Conservation (phyloP, 2,113 vertebrate genomes). For the Psophia crepitans region DNA sequence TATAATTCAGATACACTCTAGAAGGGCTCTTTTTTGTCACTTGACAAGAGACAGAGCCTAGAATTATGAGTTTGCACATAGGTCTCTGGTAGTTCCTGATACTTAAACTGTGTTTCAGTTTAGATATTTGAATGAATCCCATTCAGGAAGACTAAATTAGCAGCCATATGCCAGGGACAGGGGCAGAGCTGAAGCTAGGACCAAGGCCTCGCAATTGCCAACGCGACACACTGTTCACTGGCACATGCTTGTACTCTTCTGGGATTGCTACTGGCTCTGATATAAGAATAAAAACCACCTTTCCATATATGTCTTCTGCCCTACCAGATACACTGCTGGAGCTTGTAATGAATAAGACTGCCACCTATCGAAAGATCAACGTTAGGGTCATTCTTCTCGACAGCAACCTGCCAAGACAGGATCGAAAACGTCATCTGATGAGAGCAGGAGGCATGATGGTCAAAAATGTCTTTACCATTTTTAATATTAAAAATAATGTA, state of each 20-base stretch:
- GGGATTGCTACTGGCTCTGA: neutral
- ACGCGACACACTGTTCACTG: neutral
- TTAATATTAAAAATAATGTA: neutral
- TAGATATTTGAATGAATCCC: neutral
- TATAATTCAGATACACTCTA: neutral
- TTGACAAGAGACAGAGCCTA: neutral
- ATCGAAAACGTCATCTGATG: neutral
- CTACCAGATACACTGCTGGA: neutral
- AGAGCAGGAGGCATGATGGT: neutral
- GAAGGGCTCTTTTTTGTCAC: neutral
- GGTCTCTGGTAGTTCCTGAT: neutral
- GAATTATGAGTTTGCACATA: neutral
- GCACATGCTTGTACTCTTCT: neutral
- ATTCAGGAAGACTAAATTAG: neutral
- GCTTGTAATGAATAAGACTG: neutral
- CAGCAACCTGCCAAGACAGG: fast-evolving
- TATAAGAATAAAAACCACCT: neutral
- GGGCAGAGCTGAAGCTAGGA: neutral
- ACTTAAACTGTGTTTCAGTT: neutral
- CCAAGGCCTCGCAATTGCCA: neutral
- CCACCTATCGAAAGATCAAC: neutral
- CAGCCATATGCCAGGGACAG: neutral
- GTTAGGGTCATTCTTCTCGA: neutral
- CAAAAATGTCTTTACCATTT: neutral
- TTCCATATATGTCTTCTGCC: neutral